A percentile compares a stretch with the other conserved stretches of the same genome.
Evolutionary conservation across 2,888 invertebrate genomes (phyloP).

Genomic region (Nycteola revayana): DNA sequence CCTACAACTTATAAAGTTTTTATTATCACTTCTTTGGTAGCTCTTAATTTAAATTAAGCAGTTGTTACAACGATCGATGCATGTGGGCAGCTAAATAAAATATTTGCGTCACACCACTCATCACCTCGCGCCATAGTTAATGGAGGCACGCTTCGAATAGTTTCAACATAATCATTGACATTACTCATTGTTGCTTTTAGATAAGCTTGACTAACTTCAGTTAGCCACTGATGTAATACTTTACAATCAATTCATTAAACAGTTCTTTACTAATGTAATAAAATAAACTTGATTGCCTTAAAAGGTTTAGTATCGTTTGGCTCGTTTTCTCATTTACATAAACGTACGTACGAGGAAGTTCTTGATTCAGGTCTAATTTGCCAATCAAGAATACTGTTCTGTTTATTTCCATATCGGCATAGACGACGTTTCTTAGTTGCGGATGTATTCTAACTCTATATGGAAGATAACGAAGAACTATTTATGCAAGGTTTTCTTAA

Average conservation of each 20-base stretch:
- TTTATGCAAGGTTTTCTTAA: neutral
- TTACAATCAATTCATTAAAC: conserved; percentile 5
- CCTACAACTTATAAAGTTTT: no score
- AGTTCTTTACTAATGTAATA: conserved; percentile 10
- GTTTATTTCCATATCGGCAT: conserved; percentile 32
- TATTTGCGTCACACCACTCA: conserved; percentile 11
- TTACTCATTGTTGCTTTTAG: conserved; percentile 24
- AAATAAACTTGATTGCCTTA: conserved; percentile 25
- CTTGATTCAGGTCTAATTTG: conserved; percentile 20
- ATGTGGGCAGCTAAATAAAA: conserved; percentile 8
- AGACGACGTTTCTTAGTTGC: neutral
- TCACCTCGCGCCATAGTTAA: conserved; percentile 7
- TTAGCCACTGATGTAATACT: conserved; percentile 6
- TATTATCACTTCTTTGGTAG: no score
- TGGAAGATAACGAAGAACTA: no score
- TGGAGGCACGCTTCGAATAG: conserved; percentile 17
- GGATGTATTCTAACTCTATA: no score
- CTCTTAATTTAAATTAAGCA: no score
- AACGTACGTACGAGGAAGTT: conserved; percentile 15
- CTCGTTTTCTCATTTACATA: conserved; percentile 25
- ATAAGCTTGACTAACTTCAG: conserved; percentile 11
- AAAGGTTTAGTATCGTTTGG: conserved; percentile 22
- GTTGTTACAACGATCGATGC: conserved; percentile 23
- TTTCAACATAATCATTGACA: conserved; percentile 20
- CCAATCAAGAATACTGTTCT: conserved; percentile 27